Evolutionary conservation across 2,113 vertebrate genomes (phyloP), one percentile per base, ranked within the genome.

Genomic region (Tylochromis polylepis): DNA sequence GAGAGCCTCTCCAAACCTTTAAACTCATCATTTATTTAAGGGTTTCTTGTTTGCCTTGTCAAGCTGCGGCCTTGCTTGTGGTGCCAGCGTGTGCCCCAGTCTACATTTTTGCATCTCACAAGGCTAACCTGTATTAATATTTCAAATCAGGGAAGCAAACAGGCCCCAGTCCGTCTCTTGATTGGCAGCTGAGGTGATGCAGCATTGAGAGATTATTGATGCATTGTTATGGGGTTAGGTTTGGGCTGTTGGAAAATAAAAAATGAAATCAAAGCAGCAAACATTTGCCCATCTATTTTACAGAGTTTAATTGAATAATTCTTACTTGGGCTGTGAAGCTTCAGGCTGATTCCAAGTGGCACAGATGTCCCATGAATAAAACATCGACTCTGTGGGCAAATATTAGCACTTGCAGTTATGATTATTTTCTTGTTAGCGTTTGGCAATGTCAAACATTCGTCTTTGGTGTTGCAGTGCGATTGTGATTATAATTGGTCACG

Each of bases 111-210:
- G 94, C 95, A 95, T 96, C 95, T 96, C 95, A 90, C 95, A 96
- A 96, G 95, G 94, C 95, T 96, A 95, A 95, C 94, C 90, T 86
- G 85, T 95, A 96, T 96, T 94, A 96, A 97, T 96, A 96, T 97
- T 96, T 96, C 87, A 97, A 91, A 95, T 93, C 86, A 94, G 88
- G 92, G 65, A 93, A 91, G 91, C 82, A 93, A 93, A 93, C 86
- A 51, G 81, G 86, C 91, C 88, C 87, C 86, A 87, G 82, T 87
- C 87, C 81, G 80, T 72, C 14, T 67, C 83, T 75, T 95, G 95
- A 96, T 91, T 95, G 95, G 89, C 94, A 95, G 93, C 43, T 85
- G 88, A 94, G 90, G 89, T 92, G 86, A 95, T 92, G 82, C 84
- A 70, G 92, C 85, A 90, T 91, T 91, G 84, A 88, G 82, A 92